phyloP scores from a whole-genome alignment of 2,888 invertebrate genomes.

The Omphaloscelis lunosa region DNA sequence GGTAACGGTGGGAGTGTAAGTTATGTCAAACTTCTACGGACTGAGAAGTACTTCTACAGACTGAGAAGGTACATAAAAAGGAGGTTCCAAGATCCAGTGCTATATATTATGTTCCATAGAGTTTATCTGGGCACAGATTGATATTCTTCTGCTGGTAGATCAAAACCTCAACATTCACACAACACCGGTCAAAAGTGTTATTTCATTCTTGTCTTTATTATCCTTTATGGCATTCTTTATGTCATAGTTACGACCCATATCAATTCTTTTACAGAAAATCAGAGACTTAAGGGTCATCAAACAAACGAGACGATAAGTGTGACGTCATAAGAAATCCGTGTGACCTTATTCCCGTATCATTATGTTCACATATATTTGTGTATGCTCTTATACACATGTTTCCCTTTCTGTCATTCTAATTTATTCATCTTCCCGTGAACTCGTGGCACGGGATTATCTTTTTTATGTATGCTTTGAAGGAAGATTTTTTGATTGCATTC shows the following conservation, averaged over 20 bases:
- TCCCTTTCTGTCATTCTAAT: constrained; percentile 15
- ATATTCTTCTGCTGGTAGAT: background rate
- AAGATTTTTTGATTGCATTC: constrained; percentile 6
- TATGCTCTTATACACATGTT: constrained; percentile 6
- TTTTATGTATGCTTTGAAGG: constrained; percentile 11
- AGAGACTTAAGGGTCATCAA: background rate
- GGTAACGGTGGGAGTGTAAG: no score
- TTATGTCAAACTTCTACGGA: no score
- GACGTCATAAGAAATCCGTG: constrained; percentile 5
- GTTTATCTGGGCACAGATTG: background rate
- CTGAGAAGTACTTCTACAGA: no score
- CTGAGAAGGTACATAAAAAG: no score
- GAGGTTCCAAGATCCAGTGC: no score
- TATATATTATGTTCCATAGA: background rate
- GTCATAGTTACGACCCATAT: background rate
- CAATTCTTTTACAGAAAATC: background rate
- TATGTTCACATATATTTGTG: background rate
- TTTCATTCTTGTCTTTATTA: background rate
- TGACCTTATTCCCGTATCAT: constrained; percentile 11
- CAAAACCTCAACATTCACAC: constrained; percentile 1
- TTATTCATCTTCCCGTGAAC: constrained; percentile 36
- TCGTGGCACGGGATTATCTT: constrained; percentile 6
- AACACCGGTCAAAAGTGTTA: background rate
- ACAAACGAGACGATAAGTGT: background rate
- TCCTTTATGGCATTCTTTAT: background rate